Base-by-base conservation (phyloP, 2,888 invertebrate genomes). In the Polyommatus iphigenia region DNA sequence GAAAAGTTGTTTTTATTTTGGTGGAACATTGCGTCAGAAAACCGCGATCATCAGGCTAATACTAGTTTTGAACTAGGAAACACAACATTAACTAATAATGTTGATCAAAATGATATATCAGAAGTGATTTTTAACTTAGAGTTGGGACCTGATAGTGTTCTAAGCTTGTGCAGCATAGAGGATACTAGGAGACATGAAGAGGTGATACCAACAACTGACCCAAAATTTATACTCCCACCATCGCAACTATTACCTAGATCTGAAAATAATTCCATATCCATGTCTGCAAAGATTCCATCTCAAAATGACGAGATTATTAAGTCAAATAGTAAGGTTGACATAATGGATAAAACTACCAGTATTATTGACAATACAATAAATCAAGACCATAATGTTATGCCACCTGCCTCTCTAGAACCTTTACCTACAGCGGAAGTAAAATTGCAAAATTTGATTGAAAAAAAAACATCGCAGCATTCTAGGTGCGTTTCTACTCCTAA, bases 1-100 rank as follows among this genome's bases (percentile, higher is more conserved):
- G 54, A 54, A 54, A 54, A 54, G 54, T 54, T 54, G 54, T 54
- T 54, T 54, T 54, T 54, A 54, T 54, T 54, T 54, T 54, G 54
- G 54, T 54, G 54, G 54, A 54, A 54, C 54, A 54, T 54, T 54
- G 54, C 54, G 54, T 54, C 54, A 54, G 54, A 54, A 54, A 54
- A 54, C 54, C 54, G 54, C 54, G 54, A 54, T 54, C 18, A 54
- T 54, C 54, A 54, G 54, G 54, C 54, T 54, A 54, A 54, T 54
- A 54, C 54, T 54, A 54, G 54, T 54, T 54, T 54, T 54, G 54
- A 54, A 54, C 18, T 54, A 54, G 54, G 54, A 54, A 54, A 54
- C 54, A 54, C 54, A n/a, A 54, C 54, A 54, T n/a, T 54, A 54
- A 54, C 54, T 54, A 54, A 54, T 54, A 54, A 54, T 54, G 54